Percentiles rank a stretch among this genome's conserved stretches.
phyloP scores from a whole-genome alignment of 2,888 invertebrate genomes.

The Harpalus rufipes region DNA sequence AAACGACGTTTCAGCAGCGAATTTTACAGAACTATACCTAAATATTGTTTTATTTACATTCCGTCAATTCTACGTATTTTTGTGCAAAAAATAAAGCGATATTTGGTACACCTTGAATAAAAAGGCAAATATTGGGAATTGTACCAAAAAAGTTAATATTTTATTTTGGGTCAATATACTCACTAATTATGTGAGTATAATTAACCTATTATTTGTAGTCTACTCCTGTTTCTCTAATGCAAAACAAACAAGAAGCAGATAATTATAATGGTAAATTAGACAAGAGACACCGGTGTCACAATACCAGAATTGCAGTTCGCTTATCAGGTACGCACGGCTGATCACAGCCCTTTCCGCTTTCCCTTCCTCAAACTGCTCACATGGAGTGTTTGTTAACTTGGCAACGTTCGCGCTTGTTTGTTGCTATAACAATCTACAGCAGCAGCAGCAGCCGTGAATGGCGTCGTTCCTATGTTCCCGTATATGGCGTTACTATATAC shows the following conservation, averaged over 20 bases:
- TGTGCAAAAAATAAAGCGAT: too few relatives aligned
- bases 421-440: conserved; percentile 38
- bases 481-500: conserved; percentile 28
- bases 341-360: conserved; percentile 19
- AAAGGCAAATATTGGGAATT: too few relatives aligned
- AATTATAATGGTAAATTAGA: conserved; percentile 37
- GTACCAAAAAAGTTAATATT: too few relatives aligned
- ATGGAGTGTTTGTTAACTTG: conserved; percentile 41
- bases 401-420: conserved; percentile 25
- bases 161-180: too few relatives aligned
- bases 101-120: too few relatives aligned
- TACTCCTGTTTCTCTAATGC: not conserved
- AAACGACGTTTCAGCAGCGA: too few relatives aligned
- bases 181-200: not conserved
- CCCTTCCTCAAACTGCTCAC: conserved; percentile 35
- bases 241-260: conserved; percentile 26
- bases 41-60: too few relatives aligned
- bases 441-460: conserved; percentile 31
- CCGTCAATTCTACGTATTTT: too few relatives aligned
- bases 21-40: too few relatives aligned
- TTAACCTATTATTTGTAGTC: not conserved
- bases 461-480: conserved; percentile 13
- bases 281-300: conserved; percentile 17
- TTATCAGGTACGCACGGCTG: conserved; percentile 40
- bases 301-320: conserved; percentile 38